Base-by-base conservation (phyloP, 2,113 vertebrate genomes). In the Zosterops borbonicus region DNA sequence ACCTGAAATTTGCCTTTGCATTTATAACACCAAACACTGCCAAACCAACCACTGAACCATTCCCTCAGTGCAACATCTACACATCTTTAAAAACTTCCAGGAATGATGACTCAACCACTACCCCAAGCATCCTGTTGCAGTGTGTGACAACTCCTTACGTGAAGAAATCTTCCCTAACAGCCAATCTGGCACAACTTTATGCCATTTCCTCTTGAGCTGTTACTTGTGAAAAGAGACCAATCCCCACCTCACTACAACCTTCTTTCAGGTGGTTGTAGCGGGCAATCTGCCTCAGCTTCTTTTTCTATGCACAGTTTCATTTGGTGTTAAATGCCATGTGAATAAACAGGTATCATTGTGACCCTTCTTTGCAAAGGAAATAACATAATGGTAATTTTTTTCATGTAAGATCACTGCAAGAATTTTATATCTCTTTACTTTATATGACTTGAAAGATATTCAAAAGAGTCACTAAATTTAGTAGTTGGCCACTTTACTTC, bases 141-240 rank as follows among this genome's bases (percentile, higher is more conserved):
- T 5, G 6, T 6, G 11, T 41, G 2, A 85, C 16, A 52, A 56
- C 1, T 1, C 28, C 11, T 49, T 10, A 4, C 0, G 3, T 60
- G 5, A 81, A 90, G 9, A 62, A 35, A 14, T 33, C 63, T 39
- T 67, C 14, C 33, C 5, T 28, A 60, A 50, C 6, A n/a, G 9
- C 3, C 29, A 55, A 15, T 7, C 9, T n/a, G 16, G 2, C 0
- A 4, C 20, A 69, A 25, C 4, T 13, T 33, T 23, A 65, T 9
- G 20, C 3, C 5, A 8, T 19, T 56, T 75, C 14, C 33, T 39
- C 56, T 47, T 2, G 4, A 24, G 6, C 14, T 42, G 7, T 28
- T 14, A 6, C 7, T 6, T 22, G 9, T 8, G 14, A 53, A 31
- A 56, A 70, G 46, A 78, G 18, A 78, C 3, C 12, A 59, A 59